Base-by-base conservation (phyloP, 2,113 vertebrate species). In the Cricetomys ansorgei region DNA sequence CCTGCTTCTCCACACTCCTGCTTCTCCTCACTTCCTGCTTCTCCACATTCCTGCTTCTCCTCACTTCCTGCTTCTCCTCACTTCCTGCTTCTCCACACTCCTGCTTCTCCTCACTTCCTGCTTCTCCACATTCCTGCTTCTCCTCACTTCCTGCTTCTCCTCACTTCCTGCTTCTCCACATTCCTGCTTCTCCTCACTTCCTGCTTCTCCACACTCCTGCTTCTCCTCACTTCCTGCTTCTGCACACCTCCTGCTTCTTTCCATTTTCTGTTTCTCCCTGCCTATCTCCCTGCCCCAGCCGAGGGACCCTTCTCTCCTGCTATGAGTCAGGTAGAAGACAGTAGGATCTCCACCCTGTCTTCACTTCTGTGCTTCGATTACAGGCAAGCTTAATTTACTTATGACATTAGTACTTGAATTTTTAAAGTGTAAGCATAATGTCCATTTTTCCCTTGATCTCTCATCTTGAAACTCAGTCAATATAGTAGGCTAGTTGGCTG, bases 351-450 rank as follows among this genome's bases (percentile, higher is more conserved):
- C 4, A 0, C 17, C 86, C 67, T 70, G 19, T 84, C 95, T 94
- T 84, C 13, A 65, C 73, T 1, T 89, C n/a, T 77, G 86, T 86
- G 70, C 48, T 92, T 31, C 89, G 45, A 59, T 3, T 59, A 37
- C 6, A 80, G 55, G 25, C 59, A 83, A 85, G 31, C 19, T 88
- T 91, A 83, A 27, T 43, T 57, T 88, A 59, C 31, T 1, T 59
- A 21, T 75, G 15, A 16, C 84, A 15, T 92, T 95, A 50, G 53
- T 57, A 31, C 15, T 67, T 95, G 77, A 72, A 50, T 88, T 85
- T 53, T 96, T 88, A 55, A 94, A 80, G 11, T 62, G 59, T 69
- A 50, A 73, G 50, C 86, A n/a, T 70, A 50, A 62, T 81, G 83
- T 34, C 15, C 1, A 64, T 80, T 72, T 50, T 89, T 29, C 57